These are phyloP conservation scores for Leptinotarsa lineolata DNA, from an alignment of 1,140 invertebrate species.

Conservation along the genomic window DNA sequence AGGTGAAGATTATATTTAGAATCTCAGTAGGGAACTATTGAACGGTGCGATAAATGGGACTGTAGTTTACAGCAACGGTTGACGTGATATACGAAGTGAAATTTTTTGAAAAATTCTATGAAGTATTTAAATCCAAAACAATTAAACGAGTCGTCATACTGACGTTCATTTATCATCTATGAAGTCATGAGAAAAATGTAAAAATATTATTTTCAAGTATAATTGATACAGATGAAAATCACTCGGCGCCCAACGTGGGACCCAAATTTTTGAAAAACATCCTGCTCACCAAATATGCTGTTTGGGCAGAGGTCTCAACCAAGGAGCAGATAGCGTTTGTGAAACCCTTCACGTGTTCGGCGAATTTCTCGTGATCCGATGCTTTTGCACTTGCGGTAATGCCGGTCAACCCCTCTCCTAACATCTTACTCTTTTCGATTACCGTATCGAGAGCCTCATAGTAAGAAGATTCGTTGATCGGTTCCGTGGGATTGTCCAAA, in stretches of 20 bases:
- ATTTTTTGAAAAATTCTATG: too few species aligned
- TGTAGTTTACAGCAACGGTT: too few species aligned
- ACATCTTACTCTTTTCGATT: conserved; percentile 86
- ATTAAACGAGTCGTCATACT: too few species aligned
- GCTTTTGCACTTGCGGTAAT: conserved; percentile 92
- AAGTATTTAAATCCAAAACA: too few species aligned
- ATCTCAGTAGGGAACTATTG: too few species aligned
- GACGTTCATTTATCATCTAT: too few species aligned
- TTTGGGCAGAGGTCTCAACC: conserved; percentile 92
- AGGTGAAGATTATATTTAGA: too few species aligned
- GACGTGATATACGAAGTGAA: too few species aligned
- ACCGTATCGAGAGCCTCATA: conserved; percentile 94
- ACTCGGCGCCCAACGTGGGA: not conserved
- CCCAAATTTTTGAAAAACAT: conserved; percentile 4
- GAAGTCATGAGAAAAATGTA: too few species aligned
- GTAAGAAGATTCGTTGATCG: conserved; percentile 86
- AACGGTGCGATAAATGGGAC: too few species aligned
- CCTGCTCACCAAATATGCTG: conserved; percentile 80
- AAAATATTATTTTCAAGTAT: not conserved
- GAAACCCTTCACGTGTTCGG: conserved; percentile 81
- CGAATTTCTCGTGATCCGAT: conserved; percentile 85
- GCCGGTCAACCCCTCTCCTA: conserved; percentile 88
- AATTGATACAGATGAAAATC: not conserved
- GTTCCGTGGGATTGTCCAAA: conserved; percentile 85
- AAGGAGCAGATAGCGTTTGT: conserved; percentile 88